Conservation (phyloP, 1,140 invertebrate genomes). For the Metopolophium dirhodum region DNA sequence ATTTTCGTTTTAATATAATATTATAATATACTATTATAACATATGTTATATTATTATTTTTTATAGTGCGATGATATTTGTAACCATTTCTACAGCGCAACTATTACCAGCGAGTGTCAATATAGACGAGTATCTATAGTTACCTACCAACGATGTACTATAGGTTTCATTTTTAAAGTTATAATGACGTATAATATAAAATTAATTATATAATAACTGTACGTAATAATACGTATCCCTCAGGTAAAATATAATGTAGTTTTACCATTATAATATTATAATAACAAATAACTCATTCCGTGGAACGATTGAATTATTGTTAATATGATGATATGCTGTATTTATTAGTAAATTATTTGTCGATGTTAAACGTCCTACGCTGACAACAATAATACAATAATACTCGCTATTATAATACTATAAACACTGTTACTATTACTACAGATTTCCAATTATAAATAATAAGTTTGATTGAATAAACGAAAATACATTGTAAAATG, state of each 20-base stretch:
- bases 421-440: not conserved
- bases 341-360: not conserved
- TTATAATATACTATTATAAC: not conserved
- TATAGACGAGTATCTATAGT: too few relatives aligned
- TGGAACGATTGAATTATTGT: not conserved
- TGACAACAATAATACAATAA: too few relatives aligned
- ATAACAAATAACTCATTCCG: not conserved
- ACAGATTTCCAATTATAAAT: not conserved
- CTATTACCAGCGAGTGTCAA: too few relatives aligned
- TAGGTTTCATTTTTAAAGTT: not conserved
- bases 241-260: not conserved
- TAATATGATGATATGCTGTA: not conserved
- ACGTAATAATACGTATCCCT: not conserved
- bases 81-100: not conserved
- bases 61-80: not conserved
- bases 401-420: not conserved
- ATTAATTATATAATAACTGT: too few relatives aligned
- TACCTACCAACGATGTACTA: not conserved
- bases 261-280: not conserved
- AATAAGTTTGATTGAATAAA: not conserved
- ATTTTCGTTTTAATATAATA: not conserved
- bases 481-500: not conserved
- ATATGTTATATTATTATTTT: not conserved
- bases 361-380: not conserved
- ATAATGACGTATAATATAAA: not conserved